Base-by-base conservation (phyloP, 2,888 invertebrate species). In the Invenusta paracnida region DNA sequence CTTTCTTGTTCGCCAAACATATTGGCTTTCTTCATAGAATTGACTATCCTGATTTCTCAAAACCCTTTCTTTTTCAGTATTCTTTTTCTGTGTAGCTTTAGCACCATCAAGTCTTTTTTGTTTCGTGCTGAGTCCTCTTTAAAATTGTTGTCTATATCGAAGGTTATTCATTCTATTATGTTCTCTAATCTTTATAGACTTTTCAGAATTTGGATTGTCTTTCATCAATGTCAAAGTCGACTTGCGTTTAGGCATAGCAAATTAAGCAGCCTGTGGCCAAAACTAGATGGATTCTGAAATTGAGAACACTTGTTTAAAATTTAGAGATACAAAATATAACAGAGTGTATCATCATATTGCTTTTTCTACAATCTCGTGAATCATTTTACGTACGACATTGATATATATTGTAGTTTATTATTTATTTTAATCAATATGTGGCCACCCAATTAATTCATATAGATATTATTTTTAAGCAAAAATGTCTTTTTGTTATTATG, bases 151-250 rank as follows among this genome's bases (percentile, higher is more conserved):
- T 23, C 73, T 73, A 73, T 73, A 73, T 5, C 73, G 73, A 23
- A 73, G 2, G 73, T 73, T 73, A 73, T 73, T 73, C 73, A 73
- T 2, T 73, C 73, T 5, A 73, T 73, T 73, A 13, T 73, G 73
- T 73, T 73, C 73, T 25, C 73, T 5, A 73, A 73, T 73, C 73
- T 73, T 73, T 73, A 73, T 13, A 23, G 73, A 2, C 73, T 73
- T 73, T 73, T 73, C 73, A 23, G 73, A 73, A 73, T 73, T 73
- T 73, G 73, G 73, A 23, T 73, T 73, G 73, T 73, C 73, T 73
- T 73, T 73, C 73, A 5, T 23, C 11, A 73, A 23, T 73, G 73
- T 73, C 73, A 73, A 23, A 23, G 5, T 73, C 73, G 73, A 73
- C 73, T 73, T 73, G 73, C 73, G 17, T 25, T 73, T 73, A 13